Evolutionary conservation across 2,888 invertebrate genomes (phyloP).

Genomic region (Dromius quadrimaculatus): DNA sequence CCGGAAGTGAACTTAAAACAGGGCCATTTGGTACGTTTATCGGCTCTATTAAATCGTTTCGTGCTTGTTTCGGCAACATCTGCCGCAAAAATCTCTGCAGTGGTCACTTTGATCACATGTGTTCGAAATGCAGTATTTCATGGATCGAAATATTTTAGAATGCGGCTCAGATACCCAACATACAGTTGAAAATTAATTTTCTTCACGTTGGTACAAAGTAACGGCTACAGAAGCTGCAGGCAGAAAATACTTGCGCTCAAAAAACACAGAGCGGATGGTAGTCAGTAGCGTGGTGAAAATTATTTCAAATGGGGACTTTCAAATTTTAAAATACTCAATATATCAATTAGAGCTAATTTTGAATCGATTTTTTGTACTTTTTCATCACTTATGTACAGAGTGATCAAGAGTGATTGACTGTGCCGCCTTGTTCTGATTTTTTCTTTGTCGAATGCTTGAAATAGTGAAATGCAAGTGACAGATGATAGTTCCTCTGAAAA

Average conservation of each 20-base stretch:
- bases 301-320: too few species aligned
- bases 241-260: constrained; percentile 15
- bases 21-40: not conserved
- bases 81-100: not conserved
- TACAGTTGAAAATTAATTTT: constrained; percentile 27
- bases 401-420: too few species aligned
- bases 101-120: too few species aligned
- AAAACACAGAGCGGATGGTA: not conserved
- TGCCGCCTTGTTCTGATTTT: too few species aligned
- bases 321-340: not conserved
- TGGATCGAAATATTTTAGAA: not conserved
- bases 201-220: not conserved
- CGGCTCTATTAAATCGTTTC: not conserved
- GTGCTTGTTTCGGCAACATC: not conserved
- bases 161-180: not conserved
- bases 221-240: constrained; percentile 31
- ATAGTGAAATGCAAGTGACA: too few species aligned
- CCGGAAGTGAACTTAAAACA: not conserved
- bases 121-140: not conserved
- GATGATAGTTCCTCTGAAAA: too few species aligned
- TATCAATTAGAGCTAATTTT: too few species aligned
- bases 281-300: constrained; percentile 4
- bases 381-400: too few species aligned
- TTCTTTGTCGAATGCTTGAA: too few species aligned
- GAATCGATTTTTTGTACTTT: too few species aligned